Conservation (phyloP, 2,888 invertebrate genomes). For the Stenichneumon culpator region DNA sequence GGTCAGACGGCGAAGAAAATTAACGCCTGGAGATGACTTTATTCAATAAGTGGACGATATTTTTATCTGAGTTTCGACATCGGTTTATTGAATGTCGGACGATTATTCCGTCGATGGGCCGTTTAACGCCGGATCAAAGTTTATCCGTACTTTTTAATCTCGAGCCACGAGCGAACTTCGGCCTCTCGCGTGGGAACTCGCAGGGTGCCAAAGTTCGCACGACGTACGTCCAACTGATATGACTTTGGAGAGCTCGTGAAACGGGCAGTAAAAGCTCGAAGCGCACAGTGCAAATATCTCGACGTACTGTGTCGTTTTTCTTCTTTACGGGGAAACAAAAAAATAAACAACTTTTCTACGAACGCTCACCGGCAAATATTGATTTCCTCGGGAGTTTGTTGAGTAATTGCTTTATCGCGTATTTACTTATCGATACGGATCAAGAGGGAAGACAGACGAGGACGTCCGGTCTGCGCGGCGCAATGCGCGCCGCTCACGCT, state of each 20-base stretch:
- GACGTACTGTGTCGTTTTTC: not conserved
- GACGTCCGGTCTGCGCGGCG: slow-evolving; percentile 5
- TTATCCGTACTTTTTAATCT: slow-evolving; percentile 48
- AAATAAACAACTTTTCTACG: slow-evolving; percentile 12
- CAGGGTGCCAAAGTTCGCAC: slow-evolving; percentile 15
- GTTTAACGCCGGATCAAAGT: slow-evolving; percentile 40
- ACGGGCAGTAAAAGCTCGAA: not conserved
- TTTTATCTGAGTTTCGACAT: not conserved
- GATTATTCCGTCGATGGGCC: slow-evolving; percentile 4
- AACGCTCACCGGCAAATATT: slow-evolving; percentile 15
- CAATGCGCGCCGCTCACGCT: not conserved
- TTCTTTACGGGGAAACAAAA: not conserved
- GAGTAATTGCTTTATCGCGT: not conserved
- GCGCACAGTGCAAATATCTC: not conserved
- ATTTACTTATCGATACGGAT: slow-evolving; percentile 3
- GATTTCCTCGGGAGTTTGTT: slow-evolving; percentile 26
- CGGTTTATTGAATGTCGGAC: slow-evolving; percentile 41
- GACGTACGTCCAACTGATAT: not conserved
- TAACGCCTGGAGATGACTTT: not conserved
- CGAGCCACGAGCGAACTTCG: slow-evolving; percentile 33
- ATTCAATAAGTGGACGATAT: slow-evolving; percentile 6
- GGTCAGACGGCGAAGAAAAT: not conserved
- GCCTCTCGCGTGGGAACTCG: not conserved
- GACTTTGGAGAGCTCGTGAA: not conserved
- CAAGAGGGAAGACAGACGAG: not conserved